Evolutionary conservation across 1,140 invertebrate species (phyloP), one percentile per base, ranked within the genome.

Genomic region (Lysiphlebus fabarum): DNA sequence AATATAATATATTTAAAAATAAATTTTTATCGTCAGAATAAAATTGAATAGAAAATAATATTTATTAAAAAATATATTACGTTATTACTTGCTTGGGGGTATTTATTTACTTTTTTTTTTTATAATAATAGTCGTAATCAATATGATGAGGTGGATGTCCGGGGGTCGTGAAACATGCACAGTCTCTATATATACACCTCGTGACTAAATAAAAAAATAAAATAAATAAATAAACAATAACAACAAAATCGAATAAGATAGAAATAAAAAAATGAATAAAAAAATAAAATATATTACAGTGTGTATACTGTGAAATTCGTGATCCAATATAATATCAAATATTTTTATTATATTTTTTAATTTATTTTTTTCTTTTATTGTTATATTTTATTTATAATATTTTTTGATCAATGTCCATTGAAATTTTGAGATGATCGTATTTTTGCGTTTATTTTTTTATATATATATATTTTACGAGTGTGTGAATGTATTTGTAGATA

Each of bases 301-400:
- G 37, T 47, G 41, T 36, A 14, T 10, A 43, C 6, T 34, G 54
- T 14, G 47, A 17, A 12, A 26, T 6, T 37, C 47, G 38, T 58
- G 56, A 58, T 58, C 56, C 56, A 58, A 58, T 58, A 58, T 41
- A 41, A 40, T 40, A 38, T 12, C 42, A 41, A 49, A 37, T 40
- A 58, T 48, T 12, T 37, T 8, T 43, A 44, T 7, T n/a, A 37
- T 50, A 12, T 49, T 49, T 8, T 9, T 49, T 51, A n/a, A 51
- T 37, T 36, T 38, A 6, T 34, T 26, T 49, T n/a, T 10, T n/a
- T 7, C 36, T 38, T 36, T 36, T 6, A 37, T 34, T n/a, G 10
- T 34, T 7, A 6, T 26, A 8, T 49, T 33, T 51, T 33, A 9
- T 51, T 51, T 51, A 51, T 51, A 37, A 37, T 37, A n/a, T 51